Evolutionary conservation across 1,140 invertebrate genomes (phyloP), one percentile per base, ranked within the genome.

Genomic region (Drosophila sproati): DNA sequence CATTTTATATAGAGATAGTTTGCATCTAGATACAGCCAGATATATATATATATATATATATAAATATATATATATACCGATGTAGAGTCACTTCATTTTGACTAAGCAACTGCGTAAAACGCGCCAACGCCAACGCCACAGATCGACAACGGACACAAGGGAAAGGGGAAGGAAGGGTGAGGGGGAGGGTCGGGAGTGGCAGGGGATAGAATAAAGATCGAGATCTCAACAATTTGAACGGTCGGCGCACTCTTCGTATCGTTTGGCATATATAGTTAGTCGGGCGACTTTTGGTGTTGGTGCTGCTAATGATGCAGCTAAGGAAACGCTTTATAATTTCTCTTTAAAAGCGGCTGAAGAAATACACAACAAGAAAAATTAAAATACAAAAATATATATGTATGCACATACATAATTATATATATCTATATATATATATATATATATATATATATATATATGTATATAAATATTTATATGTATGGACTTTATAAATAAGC

Each of bases 241-340:
- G 61, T 70, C 73, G 73, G 20, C 56, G 56, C 51, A 60, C 56
- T 71, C 68, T 32, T 10, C 64, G 56, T 66, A 67, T 73, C 69
- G 55, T 73, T 67, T 59, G 70, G 63, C 59, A 80, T 77, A 68
- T 79, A 64, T 67, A n/a, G 10, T 75, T 88, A 88, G 83, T 87
- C 83, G 89, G 83, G 85, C 63, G 85, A 89, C 85, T 90, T 89
- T 90, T 89, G 85, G 85, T 89, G 85, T 89, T 89, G 86, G 86
- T 86, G 85, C 78, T 89, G 85, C 85, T 89, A 89, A 89, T 89
- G 85, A 89, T 89, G 85, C 85, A 89, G 85, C 85, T 90, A 89
- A 89, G 85, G 85, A 89, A 89, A 90, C 85, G 86, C 85, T 89
- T 89, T 89, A 89, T 89, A 89, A 89, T 89, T 89, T 89, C 85